phyloP scores from a whole-genome alignment of 2,113 vertebrate genomes.

The Mustela lutreola region DNA sequence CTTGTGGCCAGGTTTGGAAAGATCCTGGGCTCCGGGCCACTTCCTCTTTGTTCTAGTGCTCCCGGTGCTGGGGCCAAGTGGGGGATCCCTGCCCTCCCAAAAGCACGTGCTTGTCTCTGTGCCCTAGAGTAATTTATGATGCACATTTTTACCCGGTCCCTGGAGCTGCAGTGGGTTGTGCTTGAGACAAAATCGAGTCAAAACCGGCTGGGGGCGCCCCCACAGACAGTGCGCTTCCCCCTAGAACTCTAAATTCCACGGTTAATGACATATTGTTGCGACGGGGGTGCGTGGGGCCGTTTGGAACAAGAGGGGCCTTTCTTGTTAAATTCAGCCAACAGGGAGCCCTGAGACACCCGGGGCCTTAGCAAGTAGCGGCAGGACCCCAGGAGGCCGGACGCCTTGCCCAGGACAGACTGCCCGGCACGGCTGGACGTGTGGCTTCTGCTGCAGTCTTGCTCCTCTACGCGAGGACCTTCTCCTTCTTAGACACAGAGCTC shows the following conservation, averaged over 20 bases:
- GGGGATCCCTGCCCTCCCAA: neutral
- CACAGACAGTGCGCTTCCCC: fast-evolving
- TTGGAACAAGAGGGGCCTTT: neutral
- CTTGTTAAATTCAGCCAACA: neutral
- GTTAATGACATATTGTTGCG: fast-evolving
- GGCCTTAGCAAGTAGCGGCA: neutral
- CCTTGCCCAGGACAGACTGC: too few species aligned
- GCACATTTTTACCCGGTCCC: neutral
- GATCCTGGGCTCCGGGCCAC: neutral
- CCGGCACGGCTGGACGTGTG: fast-evolving
- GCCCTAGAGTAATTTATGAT: neutral
- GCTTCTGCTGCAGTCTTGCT: too few species aligned
- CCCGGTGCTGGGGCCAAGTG: neutral
- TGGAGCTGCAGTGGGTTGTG: neutral
- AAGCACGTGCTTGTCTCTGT: neutral
- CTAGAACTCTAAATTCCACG: neutral
- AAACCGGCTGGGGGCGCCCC: fast-evolving
- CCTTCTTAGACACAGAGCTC: too few species aligned
- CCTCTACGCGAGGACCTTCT: fast-evolving
- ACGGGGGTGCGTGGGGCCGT: fast-evolving
- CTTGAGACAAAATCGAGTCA: fast-evolving
- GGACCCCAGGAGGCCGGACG: neutral
- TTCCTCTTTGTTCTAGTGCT: constrained; percentile 64
- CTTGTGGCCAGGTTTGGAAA: neutral
- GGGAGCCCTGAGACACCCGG: fast-evolving